phyloP scores from a whole-genome alignment of 2,797 vertebrate species.

The Mus minutoides region DNA sequence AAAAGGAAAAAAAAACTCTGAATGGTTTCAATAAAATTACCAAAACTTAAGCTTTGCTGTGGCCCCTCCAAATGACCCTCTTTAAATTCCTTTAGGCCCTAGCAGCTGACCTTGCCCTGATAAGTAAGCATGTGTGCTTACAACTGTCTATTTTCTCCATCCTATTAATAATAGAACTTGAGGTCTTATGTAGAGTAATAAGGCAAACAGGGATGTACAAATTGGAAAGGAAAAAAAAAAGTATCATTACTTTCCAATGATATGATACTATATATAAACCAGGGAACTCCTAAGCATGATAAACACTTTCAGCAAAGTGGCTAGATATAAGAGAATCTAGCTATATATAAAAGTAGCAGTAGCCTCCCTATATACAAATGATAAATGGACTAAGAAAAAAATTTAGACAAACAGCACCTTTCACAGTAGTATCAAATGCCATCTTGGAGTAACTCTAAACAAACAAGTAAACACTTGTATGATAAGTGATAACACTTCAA shows the following conservation, averaged over 20 bases:
- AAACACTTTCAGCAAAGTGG: neutral
- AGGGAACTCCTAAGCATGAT: no score
- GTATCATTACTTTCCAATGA: neutral
- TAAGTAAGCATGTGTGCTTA: neutral
- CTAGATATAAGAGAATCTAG: neutral
- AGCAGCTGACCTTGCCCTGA: neutral
- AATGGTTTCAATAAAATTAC: neutral
- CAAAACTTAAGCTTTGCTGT: neutral
- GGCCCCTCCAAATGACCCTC: neutral
- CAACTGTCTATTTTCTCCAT: neutral
- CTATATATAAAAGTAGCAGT: neutral
- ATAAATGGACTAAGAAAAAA: neutral
- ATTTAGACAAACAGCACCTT: neutral
- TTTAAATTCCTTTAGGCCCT: neutral
- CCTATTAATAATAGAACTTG: neutral
- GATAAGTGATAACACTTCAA: neutral
- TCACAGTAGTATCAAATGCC: neutral
- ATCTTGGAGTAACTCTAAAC: neutral
- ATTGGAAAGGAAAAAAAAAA: neutral
- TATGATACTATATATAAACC: neutral
- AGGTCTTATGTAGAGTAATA: neutral
- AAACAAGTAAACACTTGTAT: neutral
- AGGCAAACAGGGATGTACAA: neutral
- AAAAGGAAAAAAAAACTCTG: neutral
- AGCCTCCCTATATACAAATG: neutral